Conservation (phyloP, 2,113 vertebrate species). For the Trogon melanurus region DNA sequence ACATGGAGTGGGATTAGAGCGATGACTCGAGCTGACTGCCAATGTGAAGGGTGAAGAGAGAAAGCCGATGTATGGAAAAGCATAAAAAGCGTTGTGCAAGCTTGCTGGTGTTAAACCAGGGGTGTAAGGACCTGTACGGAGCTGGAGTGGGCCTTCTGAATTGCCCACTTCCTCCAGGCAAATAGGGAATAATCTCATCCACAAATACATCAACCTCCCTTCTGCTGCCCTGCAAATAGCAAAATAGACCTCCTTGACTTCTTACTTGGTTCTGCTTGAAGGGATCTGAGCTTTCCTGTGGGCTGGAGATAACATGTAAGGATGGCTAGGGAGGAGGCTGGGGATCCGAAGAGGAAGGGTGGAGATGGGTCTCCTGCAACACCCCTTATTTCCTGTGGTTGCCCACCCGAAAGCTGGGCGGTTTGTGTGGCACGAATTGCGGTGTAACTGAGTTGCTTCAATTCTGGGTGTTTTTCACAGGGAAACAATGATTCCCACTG, state of each 20-base stretch:
- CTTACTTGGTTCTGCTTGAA: background rate
- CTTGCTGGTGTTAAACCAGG: background rate
- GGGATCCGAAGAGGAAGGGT: background rate
- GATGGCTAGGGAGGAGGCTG: background rate
- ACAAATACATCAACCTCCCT: background rate
- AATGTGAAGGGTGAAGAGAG: accelerated
- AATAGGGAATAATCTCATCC: background rate
- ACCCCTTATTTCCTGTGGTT: background rate
- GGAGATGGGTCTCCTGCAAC: background rate
- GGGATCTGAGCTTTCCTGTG: background rate
- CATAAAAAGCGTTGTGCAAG: background rate
- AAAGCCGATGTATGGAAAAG: background rate
- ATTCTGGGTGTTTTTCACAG: background rate
- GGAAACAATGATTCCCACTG: background rate
- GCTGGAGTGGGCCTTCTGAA: background rate
- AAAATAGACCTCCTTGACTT: background rate
- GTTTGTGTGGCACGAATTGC: background rate
- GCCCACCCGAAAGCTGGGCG: accelerated
- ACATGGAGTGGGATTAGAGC: background rate
- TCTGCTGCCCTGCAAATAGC: background rate
- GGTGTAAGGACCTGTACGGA: background rate
- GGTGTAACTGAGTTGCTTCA: background rate
- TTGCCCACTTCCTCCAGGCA: background rate
- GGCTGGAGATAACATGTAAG: background rate
- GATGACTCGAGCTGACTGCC: background rate